Conservation (phyloP, 2,888 invertebrate species). For the Sycophila texana region DNA sequence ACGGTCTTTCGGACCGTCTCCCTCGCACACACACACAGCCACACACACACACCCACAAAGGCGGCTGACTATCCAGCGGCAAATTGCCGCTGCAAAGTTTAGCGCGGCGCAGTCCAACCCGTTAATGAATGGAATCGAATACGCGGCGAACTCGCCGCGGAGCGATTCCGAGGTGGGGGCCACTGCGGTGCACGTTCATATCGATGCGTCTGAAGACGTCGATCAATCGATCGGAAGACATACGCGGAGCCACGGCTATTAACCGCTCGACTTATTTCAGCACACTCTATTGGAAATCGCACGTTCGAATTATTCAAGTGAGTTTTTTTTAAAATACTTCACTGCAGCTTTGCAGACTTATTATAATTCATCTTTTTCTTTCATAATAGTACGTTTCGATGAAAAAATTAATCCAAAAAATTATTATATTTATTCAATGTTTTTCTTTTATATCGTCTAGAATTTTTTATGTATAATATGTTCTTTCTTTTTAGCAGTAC, state of each 20-base stretch:
- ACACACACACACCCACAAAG: background rate
- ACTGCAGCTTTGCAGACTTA: too few species aligned
- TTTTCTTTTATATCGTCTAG: too few species aligned
- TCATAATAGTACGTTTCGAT: too few species aligned
- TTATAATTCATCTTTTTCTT: too few species aligned
- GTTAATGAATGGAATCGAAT: slow-evolving; percentile 49
- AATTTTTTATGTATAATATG: too few species aligned
- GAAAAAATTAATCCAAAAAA: too few species aligned
- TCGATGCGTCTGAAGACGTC: background rate
- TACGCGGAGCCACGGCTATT: background rate
- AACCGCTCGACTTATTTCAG: too few species aligned
- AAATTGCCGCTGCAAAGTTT: slow-evolving; percentile 35
- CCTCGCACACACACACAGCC: background rate
- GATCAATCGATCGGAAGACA: slow-evolving; percentile 1
- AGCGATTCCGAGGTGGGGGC: background rate
- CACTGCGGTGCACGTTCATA: background rate
- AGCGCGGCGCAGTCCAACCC: background rate
- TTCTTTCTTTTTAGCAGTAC: too few species aligned
- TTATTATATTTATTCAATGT: too few species aligned
- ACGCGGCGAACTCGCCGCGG: slow-evolving; percentile 24
- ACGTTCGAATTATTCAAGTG: too few species aligned
- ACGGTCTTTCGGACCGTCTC: background rate
- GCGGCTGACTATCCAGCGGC: slow-evolving; percentile 10
- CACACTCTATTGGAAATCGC: too few species aligned
- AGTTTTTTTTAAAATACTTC: too few species aligned